Base-by-base conservation (phyloP, 2,113 vertebrate species). In the Lasiurus cinereus region DNA sequence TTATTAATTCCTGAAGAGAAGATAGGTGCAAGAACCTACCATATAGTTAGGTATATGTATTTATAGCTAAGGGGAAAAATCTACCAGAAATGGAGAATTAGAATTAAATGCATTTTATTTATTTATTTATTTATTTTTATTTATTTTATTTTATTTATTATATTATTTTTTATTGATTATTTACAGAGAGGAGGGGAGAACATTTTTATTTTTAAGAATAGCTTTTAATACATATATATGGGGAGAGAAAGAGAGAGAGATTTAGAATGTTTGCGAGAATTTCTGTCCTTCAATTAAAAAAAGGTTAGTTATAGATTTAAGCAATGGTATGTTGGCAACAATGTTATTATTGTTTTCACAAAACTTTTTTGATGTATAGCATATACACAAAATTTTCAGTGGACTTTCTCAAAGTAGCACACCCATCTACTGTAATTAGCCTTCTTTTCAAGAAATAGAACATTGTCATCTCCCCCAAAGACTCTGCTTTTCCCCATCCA, bases 201-300 rank as follows among this genome's bases (percentile, higher is more conserved):
- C 39, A 39, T 39, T 90, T 85, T 94, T 85, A 79, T 94, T 90
- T 84, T 27, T 62, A 62, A 52, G 80, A 84, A 78, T 86, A 91
- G 50, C 3, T 72, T 72, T 72, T 80, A 79, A 48, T 50, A 8
- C 7, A 33, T 52, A 52, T 33, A 52, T 52, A 21, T 21, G 15
- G 43, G 15, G 39, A 46, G 24, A 62, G 24, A 78, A 39, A 39
- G 39, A 77, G 21, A 78, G 31, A 46, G 29, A 27, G 10, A 52
- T 14, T 72, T 48, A 52, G 1, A 9, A 77, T 85, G 15, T 24
- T 94, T 83, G 48, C 18, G 4, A 22, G 19, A 36, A 22, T 70
- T 70, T 70, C 31, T 59, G 14, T 27, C 24, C 13, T 93, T 83
- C 22, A 50, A 78, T 90, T 62, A 14, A 70, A 84, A 84, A 84